Base-by-base conservation (phyloP, 1,140 invertebrate species). In the Drosophila gunungcola region DNA sequence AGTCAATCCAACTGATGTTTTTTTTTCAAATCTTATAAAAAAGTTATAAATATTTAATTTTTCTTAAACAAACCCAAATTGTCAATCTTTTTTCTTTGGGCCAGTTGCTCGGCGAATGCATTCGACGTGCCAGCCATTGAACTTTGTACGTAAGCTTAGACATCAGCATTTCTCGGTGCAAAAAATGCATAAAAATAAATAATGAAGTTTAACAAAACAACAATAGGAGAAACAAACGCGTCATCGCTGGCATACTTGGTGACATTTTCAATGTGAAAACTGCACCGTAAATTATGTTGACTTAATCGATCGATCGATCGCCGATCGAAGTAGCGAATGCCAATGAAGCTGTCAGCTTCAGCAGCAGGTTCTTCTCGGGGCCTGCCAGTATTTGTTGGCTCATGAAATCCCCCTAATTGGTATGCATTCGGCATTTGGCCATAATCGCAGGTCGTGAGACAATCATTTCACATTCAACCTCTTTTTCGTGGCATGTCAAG, bases 71-170 rank as follows among this genome's bases (percentile, higher is more conserved):
- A 36, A 36, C 10, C 9, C 5, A 32, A 9, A 13, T 53, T 11
- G 10, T 38, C 2, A 11, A 29, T n/a, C 0, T 11, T 51, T 64
- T 52, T 21, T 21, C 27, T 61, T 82, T 84, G 39, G 64, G 34
- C 45, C 57, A 58, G 46, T 56, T 61, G 69, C 74, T 70, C 43
- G 46, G 29, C 65, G 34, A 70, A 70, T 80, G 78, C 73, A 74
- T 74, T 86, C 69, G 49, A 45, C 41, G 60, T 63, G 58, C 41
- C 82, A 84, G 81, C 73, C 81, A 88, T 75, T 88, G 83, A 88
- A 89, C 83, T 88, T 80, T 82, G 73, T 49, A 21, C 16, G 16
- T 21, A 21, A 60, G 46, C 70, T 68, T 32, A 13, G 32, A 25
- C 48, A 46, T 51, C 58, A 65, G 63, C 52, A 73, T 21, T 51